A percentile compares a stretch with the other conserved stretches of the same genome.
These are phyloP conservation scores for Psephotus haematonotus DNA, from an alignment of 2,113 vertebrate genomes.

Conservation along the genomic window DNA sequence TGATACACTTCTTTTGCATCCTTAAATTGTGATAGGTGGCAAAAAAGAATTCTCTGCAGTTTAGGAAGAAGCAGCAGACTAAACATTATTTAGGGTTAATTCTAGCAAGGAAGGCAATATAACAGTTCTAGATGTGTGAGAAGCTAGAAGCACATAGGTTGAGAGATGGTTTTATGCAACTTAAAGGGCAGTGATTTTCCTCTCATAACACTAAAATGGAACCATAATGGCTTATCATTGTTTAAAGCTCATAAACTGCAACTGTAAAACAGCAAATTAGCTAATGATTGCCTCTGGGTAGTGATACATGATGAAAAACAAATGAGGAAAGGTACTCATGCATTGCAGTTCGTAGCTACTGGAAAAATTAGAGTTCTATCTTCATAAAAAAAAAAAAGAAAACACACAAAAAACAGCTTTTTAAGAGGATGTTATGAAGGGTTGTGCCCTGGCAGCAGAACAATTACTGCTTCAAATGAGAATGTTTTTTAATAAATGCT, in stretches of 20 bases:
- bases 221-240: slow-evolving; percentile 43
- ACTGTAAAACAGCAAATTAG: slow-evolving; percentile 73
- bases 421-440: slow-evolving; percentile 53
- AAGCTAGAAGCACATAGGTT: not conserved
- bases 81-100: slow-evolving; percentile 27
- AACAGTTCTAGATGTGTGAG: slow-evolving; percentile 14
- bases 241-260: slow-evolving; percentile 69
- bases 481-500: slow-evolving; percentile 62
- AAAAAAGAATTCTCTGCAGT: not conserved
- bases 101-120: slow-evolving; percentile 8
- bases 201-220: not conserved
- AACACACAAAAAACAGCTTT: not conserved
- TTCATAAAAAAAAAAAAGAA: slow-evolving; percentile 36
- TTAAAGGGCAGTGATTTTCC: slow-evolving; percentile 35
- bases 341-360: slow-evolving; percentile 53
- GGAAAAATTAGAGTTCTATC: slow-evolving; percentile 65
- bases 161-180: not conserved
- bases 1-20: not conserved
- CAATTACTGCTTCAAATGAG: slow-evolving; percentile 54
- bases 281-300: slow-evolving; percentile 71
- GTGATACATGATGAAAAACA: slow-evolving; percentile 69
- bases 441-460: slow-evolving; percentile 53
- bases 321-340: slow-evolving; percentile 65
- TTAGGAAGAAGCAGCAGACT: not conserved
- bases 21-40: not conserved